These are phyloP conservation scores for Netelia fuscicornis DNA, from an alignment of 2,888 invertebrate species.

Conservation along the genomic window DNA sequence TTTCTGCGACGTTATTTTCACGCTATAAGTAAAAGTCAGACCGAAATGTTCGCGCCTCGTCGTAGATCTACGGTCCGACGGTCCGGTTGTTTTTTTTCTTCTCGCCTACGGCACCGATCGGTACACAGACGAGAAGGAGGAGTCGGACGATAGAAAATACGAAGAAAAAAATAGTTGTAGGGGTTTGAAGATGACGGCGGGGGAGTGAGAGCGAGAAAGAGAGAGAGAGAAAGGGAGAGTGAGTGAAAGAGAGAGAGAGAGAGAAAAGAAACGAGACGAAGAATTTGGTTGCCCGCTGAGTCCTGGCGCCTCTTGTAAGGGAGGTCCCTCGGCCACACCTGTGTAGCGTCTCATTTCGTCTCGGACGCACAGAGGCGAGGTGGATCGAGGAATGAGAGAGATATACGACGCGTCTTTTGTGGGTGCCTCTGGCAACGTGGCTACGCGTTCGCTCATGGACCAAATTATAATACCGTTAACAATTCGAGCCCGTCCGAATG, in stretches of 20 bases:
- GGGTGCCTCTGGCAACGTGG: conserved; percentile 46
- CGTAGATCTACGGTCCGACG: neutral
- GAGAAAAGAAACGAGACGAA: conserved; percentile 49
- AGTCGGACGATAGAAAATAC: neutral
- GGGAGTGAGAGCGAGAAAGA: conserved; percentile 37
- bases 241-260: neutral
- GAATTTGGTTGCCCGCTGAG: conserved; percentile 74
- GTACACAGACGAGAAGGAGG: conserved; percentile 12
- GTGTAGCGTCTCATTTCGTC: conserved; percentile 68
- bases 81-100: conserved; percentile 20
- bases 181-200: too few relatives aligned
- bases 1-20: too few relatives aligned
- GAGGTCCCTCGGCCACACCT: conserved; percentile 72
- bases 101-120: conserved; percentile 28
- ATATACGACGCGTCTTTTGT: conserved; percentile 25
- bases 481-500: neutral
- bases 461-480: conserved; percentile 61
- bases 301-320: conserved; percentile 75
- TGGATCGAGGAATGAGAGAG: neutral
- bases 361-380: conserved; percentile 33
- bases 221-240: neutral
- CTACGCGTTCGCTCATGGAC: conserved; percentile 47
- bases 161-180: too few relatives aligned
- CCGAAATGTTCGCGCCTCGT: too few relatives aligned
- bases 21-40: too few relatives aligned